Base-by-base conservation (phyloP, 2,888 invertebrate genomes). In the Flexamia atlantica region DNA sequence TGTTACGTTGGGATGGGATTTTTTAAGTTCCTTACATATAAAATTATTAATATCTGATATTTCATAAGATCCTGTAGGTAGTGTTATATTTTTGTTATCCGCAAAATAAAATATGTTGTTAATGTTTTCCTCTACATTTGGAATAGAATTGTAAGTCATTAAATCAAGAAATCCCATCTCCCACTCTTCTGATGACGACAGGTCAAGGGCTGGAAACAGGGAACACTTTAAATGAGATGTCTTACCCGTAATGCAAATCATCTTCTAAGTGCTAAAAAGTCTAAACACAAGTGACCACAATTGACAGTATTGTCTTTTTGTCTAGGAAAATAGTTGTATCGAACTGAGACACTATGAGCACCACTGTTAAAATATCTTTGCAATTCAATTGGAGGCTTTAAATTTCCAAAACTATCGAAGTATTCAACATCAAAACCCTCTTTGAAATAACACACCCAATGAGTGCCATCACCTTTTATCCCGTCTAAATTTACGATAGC, bases 111-210 rank as follows among this genome's bases (percentile, higher is more conserved):
- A 23, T 20, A 36, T 36, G 17, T 36, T 81, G 40, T 81, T 64
- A 7, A 32, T 23, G 40, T 68, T 40, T 64, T 81, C 50, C 40
- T 60, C 46, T 5, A 81, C 25, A 81, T 64, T 81, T 5, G 81
- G 60, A 40, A 81, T 81, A 0, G 81, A 81, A 30, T 81, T 64
- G 25, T 64, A 60, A 7, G 81, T 64, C 36, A 64, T 81, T 32
- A 81, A 68, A 60, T 81, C 64, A 4, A 81, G 23, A 25, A 81
- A 53, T 30, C 81, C 53, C 50, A 80, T 57, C 57, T 80, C 57
- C 80, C 80, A 80, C 28, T 32, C 50, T 23, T n/a, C 46, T 17
- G 32, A 25, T 23, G 53, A 20, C 14, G 20, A 23, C 3, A 53
- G 20, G 12, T 72, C 60, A 1, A 25, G n/a, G 7, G 80, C 57